Evolutionary conservation across 2,797 vertebrate species (phyloP), one percentile per base, ranked within the genome.

Genomic region (Dendrocincla fuliginosa): DNA sequence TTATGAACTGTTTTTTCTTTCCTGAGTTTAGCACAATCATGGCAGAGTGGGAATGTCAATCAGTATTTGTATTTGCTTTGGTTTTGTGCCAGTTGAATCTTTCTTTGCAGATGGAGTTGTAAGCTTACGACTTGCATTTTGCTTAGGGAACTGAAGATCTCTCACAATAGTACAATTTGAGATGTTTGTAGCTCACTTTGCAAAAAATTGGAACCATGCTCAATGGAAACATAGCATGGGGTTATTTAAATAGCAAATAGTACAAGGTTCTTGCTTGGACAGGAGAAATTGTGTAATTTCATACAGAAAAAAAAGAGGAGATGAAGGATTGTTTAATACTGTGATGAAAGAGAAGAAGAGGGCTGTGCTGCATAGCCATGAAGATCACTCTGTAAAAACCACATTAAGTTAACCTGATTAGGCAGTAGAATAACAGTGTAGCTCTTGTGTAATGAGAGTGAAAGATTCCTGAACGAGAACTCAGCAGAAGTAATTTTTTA

Each of bases 371-470:
- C 37, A 39, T 4, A 64, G 67, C 64, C 59, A 75, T 73, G 67
- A 79, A 68, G 67, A 93, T 84, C 55, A 60, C 59, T 88, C 60
- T 76, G 35, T 92, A 70, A 90, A 91, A 95, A 84, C 7, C 25
- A 9, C 59, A 53, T 78, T 88, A 93, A 52, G 25, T 90, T 94
- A 90, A 92, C 59, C 41, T 89, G 74, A 90, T 95, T 93, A 96
- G 80, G 55, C 73, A 84, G 69, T 41, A 86, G 69, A 92, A 84
- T 91, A 96, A 93, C 84, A 92, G 39, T 52, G 27, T 69, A 77
- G 68, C 28, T 86, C 76, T 92, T 85, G 61, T 77, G 20, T 44
- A 89, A 76, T 73, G 20, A 50, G 24, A 95, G 28, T 61, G 69
- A 91, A 92, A 93, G 76, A 73, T 65, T 92, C 65, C 33, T 69